Conservation (phyloP, 2,888 invertebrate genomes). For the Cataglyphis albicans region DNA sequence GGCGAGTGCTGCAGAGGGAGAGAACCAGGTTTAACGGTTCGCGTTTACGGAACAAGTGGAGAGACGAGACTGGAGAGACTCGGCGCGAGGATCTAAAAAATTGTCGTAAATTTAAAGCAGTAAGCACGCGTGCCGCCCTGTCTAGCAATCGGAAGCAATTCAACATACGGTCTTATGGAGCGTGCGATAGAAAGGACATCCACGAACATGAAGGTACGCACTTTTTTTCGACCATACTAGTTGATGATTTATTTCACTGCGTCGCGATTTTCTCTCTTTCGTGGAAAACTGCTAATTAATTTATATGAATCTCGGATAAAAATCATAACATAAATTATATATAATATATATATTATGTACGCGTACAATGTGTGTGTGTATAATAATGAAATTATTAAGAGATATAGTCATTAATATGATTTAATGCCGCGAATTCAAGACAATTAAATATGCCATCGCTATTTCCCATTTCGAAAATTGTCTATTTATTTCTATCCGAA, state of each 20-base stretch:
- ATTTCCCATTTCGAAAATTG: neutral
- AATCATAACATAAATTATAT: neutral
- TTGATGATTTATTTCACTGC: slow-evolving; percentile 3
- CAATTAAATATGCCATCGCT: neutral
- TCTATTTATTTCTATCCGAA: neutral
- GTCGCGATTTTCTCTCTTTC: neutral
- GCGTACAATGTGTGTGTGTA: neutral
- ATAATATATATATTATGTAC: neutral
- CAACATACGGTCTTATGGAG: slow-evolving; percentile 65
- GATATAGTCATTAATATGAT: neutral
- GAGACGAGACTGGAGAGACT: slow-evolving; percentile 47
- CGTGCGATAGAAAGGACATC: slow-evolving; percentile 37
- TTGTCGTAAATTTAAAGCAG: slow-evolving; percentile 76
- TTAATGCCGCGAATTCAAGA: neutral
- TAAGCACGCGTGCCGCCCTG: slow-evolving; percentile 73
- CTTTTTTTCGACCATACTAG: slow-evolving; percentile 38
- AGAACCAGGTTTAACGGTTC: slow-evolving; percentile 61
- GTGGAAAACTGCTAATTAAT: neutral
- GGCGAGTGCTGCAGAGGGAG: slow-evolving; percentile 40
- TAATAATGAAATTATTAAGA: neutral
- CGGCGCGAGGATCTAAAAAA: slow-evolving; percentile 65
- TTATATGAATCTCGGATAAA: neutral
- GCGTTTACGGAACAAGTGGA: slow-evolving; percentile 62
- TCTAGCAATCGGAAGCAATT: slow-evolving; percentile 75
- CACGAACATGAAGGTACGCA: slow-evolving; percentile 27